A percentile compares a stretch with the other conserved stretches of the same genome.
phyloP scores from a whole-genome alignment of 2,797 vertebrate species.

The Heterohyrax brucei region DNA sequence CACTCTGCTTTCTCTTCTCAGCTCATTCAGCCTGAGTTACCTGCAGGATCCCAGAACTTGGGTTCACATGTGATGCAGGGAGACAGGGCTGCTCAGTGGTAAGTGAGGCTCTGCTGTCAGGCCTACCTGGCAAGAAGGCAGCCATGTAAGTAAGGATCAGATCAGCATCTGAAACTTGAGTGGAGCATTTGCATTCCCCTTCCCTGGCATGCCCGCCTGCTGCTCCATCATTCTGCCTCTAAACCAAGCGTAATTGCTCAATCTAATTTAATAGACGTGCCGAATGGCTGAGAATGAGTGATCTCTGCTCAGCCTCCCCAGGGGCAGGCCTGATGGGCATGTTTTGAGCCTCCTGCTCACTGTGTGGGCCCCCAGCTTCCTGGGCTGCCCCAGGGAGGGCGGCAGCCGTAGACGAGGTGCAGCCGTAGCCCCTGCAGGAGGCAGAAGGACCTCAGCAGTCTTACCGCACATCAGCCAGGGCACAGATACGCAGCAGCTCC shows the following conservation, averaged over 20 bases:
- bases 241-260: conserved; percentile 66
- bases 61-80: background rate
- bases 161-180: background rate
- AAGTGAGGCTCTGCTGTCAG: background rate
- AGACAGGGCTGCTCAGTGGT: background rate
- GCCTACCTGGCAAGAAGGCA: too few relatives aligned
- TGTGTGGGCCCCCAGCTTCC: background rate
- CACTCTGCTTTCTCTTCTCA: background rate
- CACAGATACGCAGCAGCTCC: fast-evolving
- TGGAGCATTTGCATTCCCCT: background rate
- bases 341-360: conserved; percentile 63
- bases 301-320: conserved; percentile 68
- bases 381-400: background rate
- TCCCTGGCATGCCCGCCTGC: conserved; percentile 40
- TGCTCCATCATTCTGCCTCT: conserved; percentile 41
- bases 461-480: background rate
- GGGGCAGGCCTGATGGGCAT: conserved; percentile 69
- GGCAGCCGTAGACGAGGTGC: background rate
- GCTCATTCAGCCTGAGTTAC: fast-evolving
- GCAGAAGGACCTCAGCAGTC: background rate
- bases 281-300: conserved; percentile 17
- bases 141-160: background rate
- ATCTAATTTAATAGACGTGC: conserved; percentile 79
- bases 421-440: too few relatives aligned
- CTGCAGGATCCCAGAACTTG: fast-evolving